Percentiles rank a stretch among this genome's conserved stretches.
phyloP scores from a whole-genome alignment of 2,888 invertebrate genomes.

The Cancer borealis region DNA sequence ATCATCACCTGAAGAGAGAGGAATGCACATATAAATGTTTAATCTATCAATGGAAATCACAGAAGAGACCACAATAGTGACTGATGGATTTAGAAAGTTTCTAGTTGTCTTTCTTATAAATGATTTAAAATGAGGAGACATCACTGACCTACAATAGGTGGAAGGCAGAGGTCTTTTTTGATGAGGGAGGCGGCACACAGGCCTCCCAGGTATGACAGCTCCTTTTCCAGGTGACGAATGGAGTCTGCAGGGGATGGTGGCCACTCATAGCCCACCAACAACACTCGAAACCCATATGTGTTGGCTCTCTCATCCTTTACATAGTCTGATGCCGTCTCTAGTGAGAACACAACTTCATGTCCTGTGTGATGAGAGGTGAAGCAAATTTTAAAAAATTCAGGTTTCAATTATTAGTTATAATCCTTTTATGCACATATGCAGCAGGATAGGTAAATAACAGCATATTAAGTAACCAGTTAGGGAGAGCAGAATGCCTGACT shows the following conservation, averaged over 20 bases:
- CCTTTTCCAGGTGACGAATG: slow-evolving; percentile 90
- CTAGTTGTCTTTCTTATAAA: background rate
- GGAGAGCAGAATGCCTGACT: no score
- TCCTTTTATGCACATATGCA: no score
- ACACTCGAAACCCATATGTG: slow-evolving; percentile 90
- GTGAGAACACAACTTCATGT: slow-evolving; percentile 94
- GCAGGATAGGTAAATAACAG: no score
- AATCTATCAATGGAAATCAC: background rate
- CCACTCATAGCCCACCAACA: slow-evolving; percentile 87
- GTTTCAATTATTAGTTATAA: background rate
- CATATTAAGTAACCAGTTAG: no score
- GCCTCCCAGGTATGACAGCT: slow-evolving; percentile 93
- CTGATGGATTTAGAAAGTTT: background rate
- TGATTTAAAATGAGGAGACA: background rate
- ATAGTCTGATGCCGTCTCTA: slow-evolving; percentile 97
- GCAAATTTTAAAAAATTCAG: background rate
- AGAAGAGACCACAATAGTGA: background rate
- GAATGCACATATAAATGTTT: background rate
- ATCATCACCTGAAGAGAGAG: slow-evolving; percentile 80
- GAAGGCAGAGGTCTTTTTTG: slow-evolving; percentile 87
- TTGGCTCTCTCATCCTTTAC: slow-evolving; percentile 92
- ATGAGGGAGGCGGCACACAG: slow-evolving; percentile 94
- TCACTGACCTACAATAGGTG: slow-evolving; percentile 80
- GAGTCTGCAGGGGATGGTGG: slow-evolving; percentile 81
- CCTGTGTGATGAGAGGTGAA: slow-evolving; percentile 82